Evolutionary conservation across 2,797 vertebrate genomes (phyloP).

Genomic region (Anniella stebbinsi): DNA sequence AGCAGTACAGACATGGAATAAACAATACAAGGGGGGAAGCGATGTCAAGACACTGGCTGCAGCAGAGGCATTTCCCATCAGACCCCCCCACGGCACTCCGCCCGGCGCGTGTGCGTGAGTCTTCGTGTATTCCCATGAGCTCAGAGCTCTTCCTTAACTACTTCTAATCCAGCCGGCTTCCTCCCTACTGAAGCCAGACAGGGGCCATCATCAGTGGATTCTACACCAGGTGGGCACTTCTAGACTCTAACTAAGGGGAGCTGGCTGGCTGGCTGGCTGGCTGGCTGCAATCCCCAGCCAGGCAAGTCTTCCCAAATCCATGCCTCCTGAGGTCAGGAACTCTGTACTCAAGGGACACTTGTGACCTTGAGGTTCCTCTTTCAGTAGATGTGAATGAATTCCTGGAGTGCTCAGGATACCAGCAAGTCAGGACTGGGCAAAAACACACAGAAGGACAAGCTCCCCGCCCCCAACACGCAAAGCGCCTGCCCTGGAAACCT

Average conservation of each 20-base stretch:
- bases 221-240: not conserved
- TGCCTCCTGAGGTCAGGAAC: not conserved
- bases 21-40: too few relatives aligned
- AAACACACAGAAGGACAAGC: not conserved
- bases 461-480: not conserved
- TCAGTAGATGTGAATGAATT: not conserved
- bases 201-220: not conserved
- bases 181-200: not conserved
- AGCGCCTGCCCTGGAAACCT: not conserved
- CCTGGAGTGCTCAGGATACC: not conserved
- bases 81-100: too few relatives aligned
- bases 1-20: too few relatives aligned
- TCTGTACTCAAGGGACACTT: not conserved
- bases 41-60: too few relatives aligned
- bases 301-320: not conserved
- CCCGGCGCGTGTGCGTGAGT: not conserved
- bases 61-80: too few relatives aligned
- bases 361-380: not conserved
- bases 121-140: not conserved
- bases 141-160: not conserved
- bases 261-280: not conserved
- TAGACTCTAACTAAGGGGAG: not conserved
- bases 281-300: not conserved
- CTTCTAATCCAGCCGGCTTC: not conserved
- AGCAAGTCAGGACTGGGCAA: not conserved